Evolutionary conservation across 2,113 vertebrate genomes (phyloP), one percentile per base, ranked within the genome.

Genomic region (Petrocephalus microphthalmus): DNA sequence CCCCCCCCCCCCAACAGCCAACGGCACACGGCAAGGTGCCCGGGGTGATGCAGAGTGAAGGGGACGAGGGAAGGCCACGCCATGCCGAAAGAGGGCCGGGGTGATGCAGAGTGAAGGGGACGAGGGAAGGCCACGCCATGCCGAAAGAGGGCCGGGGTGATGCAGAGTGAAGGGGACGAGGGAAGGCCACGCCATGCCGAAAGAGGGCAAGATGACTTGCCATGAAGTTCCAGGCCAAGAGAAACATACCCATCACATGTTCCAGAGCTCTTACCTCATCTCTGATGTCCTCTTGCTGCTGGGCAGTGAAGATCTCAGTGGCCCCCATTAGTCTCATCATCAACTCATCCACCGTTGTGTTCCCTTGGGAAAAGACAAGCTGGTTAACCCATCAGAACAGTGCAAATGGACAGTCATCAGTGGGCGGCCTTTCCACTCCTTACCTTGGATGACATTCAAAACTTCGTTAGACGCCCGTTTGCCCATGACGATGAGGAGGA

Each of bases 291-390:
- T 99, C 98, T 91, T 98, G 98, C 90, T 99, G 99, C 91, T 99
- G 99, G 91, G 97, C 97, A 91, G 97, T 97, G 93, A 99, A 99
- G 94, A 99, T 99, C 93, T 99, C 98, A 97, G 98, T 97, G 0
- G 99, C 98, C 90, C 97, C 98, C 96, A 99, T 99, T 94, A 99
- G 96, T 94, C 98, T 97, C 98, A 99, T 99, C 98, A 99, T 99
- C 91, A 99, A 95, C 93, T 99, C 99, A 91, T 99, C 98, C 93
- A 99, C 98, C 91, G 98, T 97, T 87, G 98, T 99, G 95, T 99
- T 99, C 91, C 99, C 99, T 99, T 92, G 93, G 91, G 94, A 96
- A 91, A 93, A 22, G 45, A 45, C 81, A 49, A 45, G 15, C 19
- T 13, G 45, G 25, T 85, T 33, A 54, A 53, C 17, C 10, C 3